These are phyloP conservation scores for Leucopsar rothschildi DNA, from an alignment of 2,113 vertebrate genomes.

Conservation along the genomic window DNA sequence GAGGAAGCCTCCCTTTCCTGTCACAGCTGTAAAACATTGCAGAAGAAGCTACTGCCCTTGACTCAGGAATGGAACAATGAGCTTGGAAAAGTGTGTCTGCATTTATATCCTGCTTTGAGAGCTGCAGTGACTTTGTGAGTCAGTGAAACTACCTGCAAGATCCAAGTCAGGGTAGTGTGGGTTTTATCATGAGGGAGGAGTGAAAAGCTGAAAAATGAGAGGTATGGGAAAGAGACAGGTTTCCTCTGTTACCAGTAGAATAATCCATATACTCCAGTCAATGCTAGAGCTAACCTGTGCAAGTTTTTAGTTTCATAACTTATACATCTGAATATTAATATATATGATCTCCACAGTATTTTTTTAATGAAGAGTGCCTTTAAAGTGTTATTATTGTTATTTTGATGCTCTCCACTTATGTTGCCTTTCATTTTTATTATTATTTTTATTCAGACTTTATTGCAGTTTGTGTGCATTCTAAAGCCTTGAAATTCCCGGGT, in stretches of 20 bases:
- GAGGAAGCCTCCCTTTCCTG: not conserved
- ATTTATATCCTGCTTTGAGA: not conserved
- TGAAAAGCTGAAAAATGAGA: not conserved
- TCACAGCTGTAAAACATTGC: not conserved
- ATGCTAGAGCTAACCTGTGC: not conserved
- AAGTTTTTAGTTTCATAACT: not conserved
- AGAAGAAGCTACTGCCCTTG: not conserved
- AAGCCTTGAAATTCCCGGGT: not conserved
- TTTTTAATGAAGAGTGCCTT: not conserved
- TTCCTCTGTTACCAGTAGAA: not conserved
- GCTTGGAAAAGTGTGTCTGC: not conserved
- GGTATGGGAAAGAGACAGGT: not conserved
- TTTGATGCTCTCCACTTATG: not conserved
- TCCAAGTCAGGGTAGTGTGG: not conserved
- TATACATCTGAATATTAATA: not conserved
- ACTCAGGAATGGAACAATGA: not conserved
- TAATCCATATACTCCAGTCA: not conserved
- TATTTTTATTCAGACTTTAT: not conserved
- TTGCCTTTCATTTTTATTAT: not conserved
- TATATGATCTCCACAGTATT: not conserved
- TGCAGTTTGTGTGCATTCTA: not conserved
- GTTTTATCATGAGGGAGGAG: not conserved
- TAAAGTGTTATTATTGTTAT: not conserved
- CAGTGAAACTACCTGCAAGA: not conserved
- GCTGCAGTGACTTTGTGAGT: not conserved